Base-by-base conservation (phyloP, 2,888 invertebrate species). In the Stegophylla sp. region DNA sequence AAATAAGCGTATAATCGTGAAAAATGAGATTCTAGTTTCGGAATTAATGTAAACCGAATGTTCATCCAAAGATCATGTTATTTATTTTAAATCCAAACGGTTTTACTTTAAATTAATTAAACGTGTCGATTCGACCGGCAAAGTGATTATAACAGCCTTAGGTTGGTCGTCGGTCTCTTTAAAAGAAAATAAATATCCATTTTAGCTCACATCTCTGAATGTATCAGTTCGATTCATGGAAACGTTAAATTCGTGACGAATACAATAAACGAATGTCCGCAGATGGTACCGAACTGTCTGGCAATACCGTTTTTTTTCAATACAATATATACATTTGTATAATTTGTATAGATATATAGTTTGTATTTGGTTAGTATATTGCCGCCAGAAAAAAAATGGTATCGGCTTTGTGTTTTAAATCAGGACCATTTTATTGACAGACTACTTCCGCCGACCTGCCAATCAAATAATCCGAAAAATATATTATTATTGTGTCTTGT, bases 201-300 rank as follows among this genome's bases (percentile, higher is more conserved):
- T 66, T 61, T 26, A 64, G 10, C 23, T 9, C 4, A 23, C 61
- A 7, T 15, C 63, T 63, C 17, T 12, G 45, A 15, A 23, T 34
- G 13, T 45, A 59, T 45, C 43, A 20, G 34, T 41, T 51, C 71
- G n/a, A 51, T 71, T 79, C 79, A 41, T 48, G 41, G 77, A 48
- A 28, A 20, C 45, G 48, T 51, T 3, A 63, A 79, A 63, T 53
- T 71, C 79, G 79, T 79, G 79, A 20, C 61, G 2, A 28, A 61
- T n/a, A 79, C 61, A 79, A 79, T 79, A 34, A 20, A 12, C 23
- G 17, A 23, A 61, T 26, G 43, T 17, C 20, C 17, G 69, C 17
- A 23, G 34, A 48, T n/a, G 79, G 79, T 79, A 61, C 79, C 79
- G 51, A 0, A 41, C 59, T 71, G 79, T 79, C 71, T 79, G n/a